Base-by-base conservation (phyloP, 2,888 invertebrate species). In the Leptinotarsa haldemani region DNA sequence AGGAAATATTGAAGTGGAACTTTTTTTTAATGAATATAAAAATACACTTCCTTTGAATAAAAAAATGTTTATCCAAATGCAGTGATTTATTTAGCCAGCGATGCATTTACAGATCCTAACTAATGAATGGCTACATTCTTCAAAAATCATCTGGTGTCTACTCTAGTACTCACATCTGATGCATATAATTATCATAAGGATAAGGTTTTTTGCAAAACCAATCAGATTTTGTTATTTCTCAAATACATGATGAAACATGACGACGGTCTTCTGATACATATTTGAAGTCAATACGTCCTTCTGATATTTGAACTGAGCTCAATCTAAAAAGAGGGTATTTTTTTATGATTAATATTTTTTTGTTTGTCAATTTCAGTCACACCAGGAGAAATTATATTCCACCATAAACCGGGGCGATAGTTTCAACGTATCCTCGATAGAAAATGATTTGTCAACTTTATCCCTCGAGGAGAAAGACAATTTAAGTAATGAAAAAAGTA, bases 181-280 rank as follows among this genome's bases (percentile, higher is more conserved):
- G 25, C 25, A 25, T 25, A 25, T 25, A 25, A 25, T 25, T 25
- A 25, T 25, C 3, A 25, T 25, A 3, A 25, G 25, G 25, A 25
- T 25, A 3, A 25, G 25, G 25, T 25, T 25, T 48, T 48, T 15
- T n/a, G 15, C 48, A 48, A 48, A 48, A 48, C 2, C 48, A 48
- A 15, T 12, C 48, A 48, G 15, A 25, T 25, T 48, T 48, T 48
- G 48, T 48, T 48, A 12, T 13, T 15, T 52, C 15, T 13, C 1
- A 47, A 52, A 18, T 50, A 53, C 25, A 77, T 84, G 83, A 84
- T 83, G 82, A 83, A 75, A 78, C 76, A 80, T 69, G 77, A 84
- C 83, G 84, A 83, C 82, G 84, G 84, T 84, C 83, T 84, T 83
- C 83, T 83, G 84, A 84, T 50, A 82, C 77, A 78, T 77, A 80